These are phyloP conservation scores for Hybognathus amarus DNA, from an alignment of 2,797 vertebrate species.

Conservation along the genomic window DNA sequence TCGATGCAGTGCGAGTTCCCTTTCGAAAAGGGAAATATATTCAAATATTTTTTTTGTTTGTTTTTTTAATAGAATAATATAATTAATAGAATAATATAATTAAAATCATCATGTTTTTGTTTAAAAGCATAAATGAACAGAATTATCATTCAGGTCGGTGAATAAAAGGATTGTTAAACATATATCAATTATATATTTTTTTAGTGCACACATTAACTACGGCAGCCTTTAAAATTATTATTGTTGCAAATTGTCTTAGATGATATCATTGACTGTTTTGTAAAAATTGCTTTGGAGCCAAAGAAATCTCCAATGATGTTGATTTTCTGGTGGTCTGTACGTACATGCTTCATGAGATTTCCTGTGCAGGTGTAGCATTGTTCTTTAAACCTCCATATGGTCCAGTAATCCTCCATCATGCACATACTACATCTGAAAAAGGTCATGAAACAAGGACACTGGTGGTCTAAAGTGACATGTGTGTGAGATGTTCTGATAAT, in stretches of 20 bases:
- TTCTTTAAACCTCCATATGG: slow-evolving; percentile 79
- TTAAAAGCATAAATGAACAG: not conserved
- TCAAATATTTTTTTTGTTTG: no score
- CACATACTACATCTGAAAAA: slow-evolving; percentile 78
- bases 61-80: not conserved
- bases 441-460: slow-evolving; percentile 73
- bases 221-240: not conserved
- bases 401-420: slow-evolving; percentile 77
- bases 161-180: not conserved
- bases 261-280: not conserved
- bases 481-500: slow-evolving; percentile 61
- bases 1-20: no score
- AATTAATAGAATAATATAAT: not conserved
- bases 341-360: slow-evolving; percentile 51
- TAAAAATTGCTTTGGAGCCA: not conserved
- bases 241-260: not conserved
- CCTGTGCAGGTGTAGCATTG: slow-evolving; percentile 79
- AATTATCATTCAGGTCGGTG: not conserved
- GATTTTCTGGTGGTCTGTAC: slow-evolving; percentile 23
- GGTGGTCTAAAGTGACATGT: slow-evolving; percentile 51
- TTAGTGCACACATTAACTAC: not conserved
- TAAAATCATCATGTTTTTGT: not conserved
- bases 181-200: not conserved
- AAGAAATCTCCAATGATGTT: not conserved
- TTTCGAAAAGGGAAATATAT: no score